Percentiles rank a stretch among this genome's conserved stretches.
Evolutionary conservation across 2,797 vertebrate species (phyloP).

Genomic region (Pachyuromys duprasi): DNA sequence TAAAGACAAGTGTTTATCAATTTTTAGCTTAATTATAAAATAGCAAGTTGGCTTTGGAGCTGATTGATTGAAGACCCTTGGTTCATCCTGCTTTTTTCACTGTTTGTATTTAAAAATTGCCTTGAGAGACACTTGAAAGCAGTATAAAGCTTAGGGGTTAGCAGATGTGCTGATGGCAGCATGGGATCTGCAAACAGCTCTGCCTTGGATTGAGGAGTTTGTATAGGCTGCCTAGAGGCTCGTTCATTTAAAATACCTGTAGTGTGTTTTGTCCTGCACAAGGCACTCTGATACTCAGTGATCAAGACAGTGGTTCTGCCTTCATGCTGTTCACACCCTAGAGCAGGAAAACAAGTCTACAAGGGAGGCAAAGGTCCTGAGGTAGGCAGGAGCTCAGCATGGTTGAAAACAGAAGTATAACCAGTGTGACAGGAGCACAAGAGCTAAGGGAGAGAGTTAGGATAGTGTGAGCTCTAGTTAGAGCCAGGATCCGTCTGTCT

Average conservation of each 20-base stretch:
- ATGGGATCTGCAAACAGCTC: neutral
- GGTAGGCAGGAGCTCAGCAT: neutral
- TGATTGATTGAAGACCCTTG: neutral
- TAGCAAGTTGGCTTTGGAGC: neutral
- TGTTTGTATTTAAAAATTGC: neutral
- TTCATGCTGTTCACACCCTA: neutral
- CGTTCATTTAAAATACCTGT: neutral
- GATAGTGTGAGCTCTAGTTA: neutral
- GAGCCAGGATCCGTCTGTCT: neutral
- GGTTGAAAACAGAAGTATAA: neutral
- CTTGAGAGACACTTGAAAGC: neutral
- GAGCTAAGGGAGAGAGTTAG: neutral
- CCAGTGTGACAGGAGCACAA: neutral
- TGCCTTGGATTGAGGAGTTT: neutral
- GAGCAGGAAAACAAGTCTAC: neutral
- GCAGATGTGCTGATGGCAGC: neutral
- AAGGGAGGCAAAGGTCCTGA: neutral
- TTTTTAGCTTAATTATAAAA: conserved; percentile 12
- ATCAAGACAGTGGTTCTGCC: neutral
- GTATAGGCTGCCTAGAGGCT: neutral
- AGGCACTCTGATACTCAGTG: neutral
- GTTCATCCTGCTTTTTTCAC: neutral
- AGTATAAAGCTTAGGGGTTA: neutral
- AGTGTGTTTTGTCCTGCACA: neutral
- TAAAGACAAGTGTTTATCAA: neutral